Evolutionary conservation across 2,113 vertebrate species (phyloP).

Genomic region (Paratilapia polleni): DNA sequence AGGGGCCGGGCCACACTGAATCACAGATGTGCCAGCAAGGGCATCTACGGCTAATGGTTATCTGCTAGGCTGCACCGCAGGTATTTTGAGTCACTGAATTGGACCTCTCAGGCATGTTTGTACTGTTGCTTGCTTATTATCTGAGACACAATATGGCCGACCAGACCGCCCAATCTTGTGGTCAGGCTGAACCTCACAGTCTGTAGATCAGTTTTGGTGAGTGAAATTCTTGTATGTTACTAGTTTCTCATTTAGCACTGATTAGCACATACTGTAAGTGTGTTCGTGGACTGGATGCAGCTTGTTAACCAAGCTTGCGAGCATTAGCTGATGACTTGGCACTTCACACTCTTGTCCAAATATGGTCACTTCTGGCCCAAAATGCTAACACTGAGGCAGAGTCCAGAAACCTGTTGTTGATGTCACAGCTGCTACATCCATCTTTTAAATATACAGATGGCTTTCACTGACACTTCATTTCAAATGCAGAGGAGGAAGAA

Average conservation of each 20-base stretch:
- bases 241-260: neutral
- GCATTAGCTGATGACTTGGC: neutral
- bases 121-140: neutral
- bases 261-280: no score
- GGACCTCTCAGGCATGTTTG: neutral
- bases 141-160: neutral
- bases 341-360: neutral
- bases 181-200: neutral
- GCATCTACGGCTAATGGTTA: neutral
- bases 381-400: neutral
- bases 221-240: no score
- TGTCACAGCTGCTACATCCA: neutral
- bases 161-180: neutral
- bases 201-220: no score
- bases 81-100: no score
- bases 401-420: neutral
- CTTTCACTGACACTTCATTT: no score
- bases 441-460: neutral
- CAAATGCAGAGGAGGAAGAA: no score
- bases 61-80: no score
- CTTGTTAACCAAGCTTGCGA: no score
- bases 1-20: neutral
- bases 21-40: no score
- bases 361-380: neutral
- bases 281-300: no score